These are phyloP conservation scores for Zaprionus lachaisei DNA, from an alignment of 1,140 invertebrate species.

Conservation along the genomic window DNA sequence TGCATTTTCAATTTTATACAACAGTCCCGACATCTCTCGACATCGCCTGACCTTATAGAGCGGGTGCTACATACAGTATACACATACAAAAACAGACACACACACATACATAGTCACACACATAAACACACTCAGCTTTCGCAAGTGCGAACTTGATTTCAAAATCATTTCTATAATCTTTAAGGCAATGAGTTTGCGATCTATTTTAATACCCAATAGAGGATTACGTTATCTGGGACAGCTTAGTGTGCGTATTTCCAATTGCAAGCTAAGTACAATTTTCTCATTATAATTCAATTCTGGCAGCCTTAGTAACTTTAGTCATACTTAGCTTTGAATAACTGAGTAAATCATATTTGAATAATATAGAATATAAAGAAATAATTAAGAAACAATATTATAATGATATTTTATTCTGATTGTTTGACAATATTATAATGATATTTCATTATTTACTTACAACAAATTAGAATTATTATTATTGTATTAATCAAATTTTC, in stretches of 20 bases:
- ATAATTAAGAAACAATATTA: not conserved
- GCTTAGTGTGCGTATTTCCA: no score
- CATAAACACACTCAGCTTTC: not conserved
- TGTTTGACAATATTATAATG: no score
- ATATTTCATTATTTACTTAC: no score
- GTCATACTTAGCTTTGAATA: no score
- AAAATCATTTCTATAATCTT: constrained; percentile 13
- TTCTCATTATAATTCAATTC: not conserved
- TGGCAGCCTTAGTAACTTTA: not conserved
- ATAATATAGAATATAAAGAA: not conserved
- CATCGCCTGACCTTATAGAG: constrained; percentile 40
- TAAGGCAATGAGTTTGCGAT: not conserved
- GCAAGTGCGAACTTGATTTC: constrained; percentile 14
- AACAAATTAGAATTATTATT: no score
- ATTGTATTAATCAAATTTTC: no score
- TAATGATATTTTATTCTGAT: not conserved
- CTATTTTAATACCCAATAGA: not conserved
- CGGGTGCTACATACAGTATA: not conserved
- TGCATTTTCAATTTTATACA: constrained; percentile 70
- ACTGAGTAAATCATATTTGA: no score
- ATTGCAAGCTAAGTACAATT: not conserved
- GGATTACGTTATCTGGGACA: not conserved
- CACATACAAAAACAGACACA: not conserved
- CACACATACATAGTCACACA: no score
- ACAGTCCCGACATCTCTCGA: constrained; percentile 38